Evolutionary conservation across 1,140 invertebrate species (phyloP).

Genomic region (Nymphalis io): DNA sequence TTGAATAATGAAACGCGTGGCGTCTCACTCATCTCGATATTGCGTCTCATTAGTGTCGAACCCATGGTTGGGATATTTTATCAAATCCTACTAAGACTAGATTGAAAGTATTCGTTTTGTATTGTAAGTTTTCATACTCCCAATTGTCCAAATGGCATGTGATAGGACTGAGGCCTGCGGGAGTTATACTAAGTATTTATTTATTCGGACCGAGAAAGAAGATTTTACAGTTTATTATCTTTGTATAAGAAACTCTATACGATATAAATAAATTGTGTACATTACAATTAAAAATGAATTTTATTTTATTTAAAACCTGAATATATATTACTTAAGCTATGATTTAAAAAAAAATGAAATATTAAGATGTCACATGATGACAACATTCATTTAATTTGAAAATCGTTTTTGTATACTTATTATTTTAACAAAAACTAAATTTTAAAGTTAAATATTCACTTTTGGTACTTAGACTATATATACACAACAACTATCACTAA

Average conservation of each 20-base stretch:
- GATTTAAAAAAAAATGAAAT: too few species aligned
- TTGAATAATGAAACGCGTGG: slow-evolving; percentile 36
- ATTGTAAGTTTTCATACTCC: slow-evolving; percentile 64
- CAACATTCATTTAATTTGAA: too few species aligned
- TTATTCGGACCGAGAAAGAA: slow-evolving; percentile 76
- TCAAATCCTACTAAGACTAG: slow-evolving; percentile 61
- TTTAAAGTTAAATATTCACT: too few species aligned
- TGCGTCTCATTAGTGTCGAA: slow-evolving; percentile 36
- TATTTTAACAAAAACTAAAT: too few species aligned
- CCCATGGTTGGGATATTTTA: slow-evolving; percentile 45
- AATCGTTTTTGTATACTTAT: too few species aligned
- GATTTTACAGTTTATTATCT: slow-evolving; percentile 81
- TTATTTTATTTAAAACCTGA: slow-evolving; percentile 50
- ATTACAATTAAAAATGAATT: slow-evolving; percentile 70
- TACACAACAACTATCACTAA: too few species aligned
- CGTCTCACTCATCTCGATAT: slow-evolving; percentile 38
- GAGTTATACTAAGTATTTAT: slow-evolving; percentile 78
- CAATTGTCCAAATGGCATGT: slow-evolving; percentile 70
- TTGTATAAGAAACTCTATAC: slow-evolving; percentile 79
- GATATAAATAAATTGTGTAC: slow-evolving; percentile 81
- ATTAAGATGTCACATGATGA: not conserved
- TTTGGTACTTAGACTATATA: too few species aligned
- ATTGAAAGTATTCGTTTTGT: slow-evolving; percentile 62
- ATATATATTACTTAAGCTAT: not conserved
- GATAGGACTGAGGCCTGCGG: slow-evolving; percentile 75